Conservation (phyloP, 2,797 vertebrate species). For the Halcyon leucocephala region DNA sequence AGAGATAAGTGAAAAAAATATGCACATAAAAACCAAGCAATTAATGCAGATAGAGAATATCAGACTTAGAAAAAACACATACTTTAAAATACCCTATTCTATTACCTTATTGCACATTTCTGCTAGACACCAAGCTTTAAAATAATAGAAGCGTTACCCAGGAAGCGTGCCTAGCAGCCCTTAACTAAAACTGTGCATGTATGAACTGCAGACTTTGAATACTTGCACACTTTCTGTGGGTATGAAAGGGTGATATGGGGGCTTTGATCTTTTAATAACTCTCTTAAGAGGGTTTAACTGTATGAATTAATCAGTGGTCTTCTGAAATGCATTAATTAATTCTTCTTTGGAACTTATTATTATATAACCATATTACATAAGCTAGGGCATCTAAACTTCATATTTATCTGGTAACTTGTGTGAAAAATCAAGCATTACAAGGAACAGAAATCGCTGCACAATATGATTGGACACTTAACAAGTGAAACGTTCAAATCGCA, state of each 20-base stretch:
- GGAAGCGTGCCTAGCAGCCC: background rate
- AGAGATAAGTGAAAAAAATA: background rate
- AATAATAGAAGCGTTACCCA: background rate
- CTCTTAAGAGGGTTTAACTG: constrained; percentile 3
- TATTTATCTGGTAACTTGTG: background rate
- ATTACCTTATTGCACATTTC: background rate
- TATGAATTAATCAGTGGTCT: background rate
- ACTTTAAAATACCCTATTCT: background rate
- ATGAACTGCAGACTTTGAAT: background rate
- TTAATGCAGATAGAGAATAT: background rate
- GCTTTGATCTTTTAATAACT: constrained; percentile 66
- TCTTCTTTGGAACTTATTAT: constrained; percentile 10
- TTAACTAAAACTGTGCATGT: background rate
- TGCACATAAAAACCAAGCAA: background rate
- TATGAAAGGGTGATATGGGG: background rate
- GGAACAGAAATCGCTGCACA: background rate
- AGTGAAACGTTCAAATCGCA: constrained; percentile 1
- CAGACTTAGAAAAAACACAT: background rate
- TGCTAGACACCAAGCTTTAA: background rate
- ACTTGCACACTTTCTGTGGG: background rate
- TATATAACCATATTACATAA: constrained; percentile 37
- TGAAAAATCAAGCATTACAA: background rate
- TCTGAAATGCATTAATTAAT: constrained; percentile 48
- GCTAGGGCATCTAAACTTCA: background rate
- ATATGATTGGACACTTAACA: background rate